Percentiles rank a stretch among this genome's conserved stretches.
These are phyloP conservation scores for Toxotes lorentzi DNA, from an alignment of 2,797 vertebrate genomes.

Conservation along the genomic window DNA sequence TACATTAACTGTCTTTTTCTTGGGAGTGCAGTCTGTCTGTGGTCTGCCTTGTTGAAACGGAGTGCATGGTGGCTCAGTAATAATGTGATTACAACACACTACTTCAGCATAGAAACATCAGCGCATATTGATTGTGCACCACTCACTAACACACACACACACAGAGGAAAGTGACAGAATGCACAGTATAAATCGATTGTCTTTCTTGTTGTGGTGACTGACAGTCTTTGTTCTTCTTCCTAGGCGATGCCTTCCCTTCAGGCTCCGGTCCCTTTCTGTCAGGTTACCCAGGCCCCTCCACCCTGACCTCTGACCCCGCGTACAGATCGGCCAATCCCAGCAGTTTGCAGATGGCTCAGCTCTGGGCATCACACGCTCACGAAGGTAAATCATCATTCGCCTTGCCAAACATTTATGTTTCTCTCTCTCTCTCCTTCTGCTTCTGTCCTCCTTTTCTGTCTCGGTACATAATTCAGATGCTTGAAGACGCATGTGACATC, in stretches of 20 bases:
- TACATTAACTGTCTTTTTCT: conserved; percentile 49
- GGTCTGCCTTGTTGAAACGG: conserved; percentile 59
- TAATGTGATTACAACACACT: conserved; percentile 74
- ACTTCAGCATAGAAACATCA: conserved; percentile 48
- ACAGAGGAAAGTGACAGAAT: conserved; percentile 23
- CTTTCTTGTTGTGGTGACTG: conserved; percentile 49
- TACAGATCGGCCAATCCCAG: conserved; percentile 89
- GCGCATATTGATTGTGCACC: conserved; percentile 51
- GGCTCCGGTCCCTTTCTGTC: conserved; percentile 87
- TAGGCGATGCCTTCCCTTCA: conserved; percentile 87
- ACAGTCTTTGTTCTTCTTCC: conserved; percentile 19
- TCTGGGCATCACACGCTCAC: conserved; percentile 85
- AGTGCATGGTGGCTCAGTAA: conserved; percentile 57
- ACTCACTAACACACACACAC: conserved; percentile 26
- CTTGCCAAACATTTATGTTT: conserved; percentile 21
- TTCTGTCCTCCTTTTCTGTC: conserved; percentile 13
- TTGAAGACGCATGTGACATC: conserved; percentile 25
- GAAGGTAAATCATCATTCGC: conserved; percentile 77
- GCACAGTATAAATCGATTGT: conserved; percentile 39
- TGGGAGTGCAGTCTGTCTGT: conserved; percentile 53
- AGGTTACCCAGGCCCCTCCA: conserved; percentile 83
- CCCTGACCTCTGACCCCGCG: conserved; percentile 86
- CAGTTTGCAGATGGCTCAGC: conserved; percentile 89
- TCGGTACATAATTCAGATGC: conserved; percentile 24
- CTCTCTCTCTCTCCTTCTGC: background rate